Evolutionary conservation across 37 sponge, comb jelly and placozoan species (phyloP).

Genomic region (Cladorhizidae sp.): DNA sequence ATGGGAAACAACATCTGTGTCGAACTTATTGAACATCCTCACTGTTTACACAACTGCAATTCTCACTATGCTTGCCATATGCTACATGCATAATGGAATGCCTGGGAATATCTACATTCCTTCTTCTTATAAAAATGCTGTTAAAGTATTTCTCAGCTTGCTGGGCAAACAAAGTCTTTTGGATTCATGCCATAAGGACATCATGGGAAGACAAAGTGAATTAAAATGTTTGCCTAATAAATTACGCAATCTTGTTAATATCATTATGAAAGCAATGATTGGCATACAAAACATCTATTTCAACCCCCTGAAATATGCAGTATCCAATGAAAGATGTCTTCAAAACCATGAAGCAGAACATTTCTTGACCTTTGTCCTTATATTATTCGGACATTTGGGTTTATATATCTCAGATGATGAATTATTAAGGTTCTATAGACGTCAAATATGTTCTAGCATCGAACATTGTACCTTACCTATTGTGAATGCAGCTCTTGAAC

Average conservation of each 20-base stretch:
- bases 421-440: not conserved
- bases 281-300: constrained; percentile 15
- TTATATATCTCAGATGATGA: not conserved
- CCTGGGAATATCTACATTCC: constrained; percentile 5
- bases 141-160: constrained; percentile 24
- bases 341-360: constrained; percentile 12
- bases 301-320: constrained; percentile 32
- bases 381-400: not conserved
- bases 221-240: not conserved
- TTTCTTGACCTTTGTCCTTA: not conserved
- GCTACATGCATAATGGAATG: not conserved
- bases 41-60: constrained; percentile 17
- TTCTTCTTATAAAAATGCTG: constrained; percentile 5
- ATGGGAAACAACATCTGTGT: constrained; percentile 18
- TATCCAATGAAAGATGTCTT: not conserved
- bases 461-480: not conserved
- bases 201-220: not conserved
- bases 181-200: constrained; percentile 10
- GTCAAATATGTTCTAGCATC: not conserved
- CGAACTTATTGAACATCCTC: constrained; percentile 21
- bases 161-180: constrained; percentile 19
- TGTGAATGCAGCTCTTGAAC: not conserved
- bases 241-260: not conserved
- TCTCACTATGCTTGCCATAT: not conserved
- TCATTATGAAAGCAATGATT: constrained; percentile 6